Evolutionary conservation across 2,888 invertebrate genomes (phyloP).

Genomic region (Stratiomys singularior): DNA sequence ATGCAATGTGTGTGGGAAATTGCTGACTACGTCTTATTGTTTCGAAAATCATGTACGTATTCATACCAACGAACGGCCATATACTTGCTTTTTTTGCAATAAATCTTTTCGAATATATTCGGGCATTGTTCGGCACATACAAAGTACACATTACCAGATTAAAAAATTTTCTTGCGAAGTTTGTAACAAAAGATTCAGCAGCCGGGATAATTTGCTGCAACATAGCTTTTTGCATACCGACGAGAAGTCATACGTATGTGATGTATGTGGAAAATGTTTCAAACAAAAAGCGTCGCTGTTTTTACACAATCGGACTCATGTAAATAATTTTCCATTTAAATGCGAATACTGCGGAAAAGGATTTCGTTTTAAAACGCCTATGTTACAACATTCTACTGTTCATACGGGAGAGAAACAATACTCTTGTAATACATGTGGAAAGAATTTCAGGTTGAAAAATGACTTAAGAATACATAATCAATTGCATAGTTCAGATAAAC

Average conservation of each 20-base stretch:
- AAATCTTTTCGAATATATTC: conserved; percentile 62
- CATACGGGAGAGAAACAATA: conserved; percentile 74
- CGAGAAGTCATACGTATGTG: conserved; percentile 70
- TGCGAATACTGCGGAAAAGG: conserved; percentile 72
- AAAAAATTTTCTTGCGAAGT: conserved; percentile 70
- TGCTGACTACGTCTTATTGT: conserved; percentile 71
- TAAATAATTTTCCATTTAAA: conserved; percentile 68
- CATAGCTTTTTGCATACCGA: conserved; percentile 72
- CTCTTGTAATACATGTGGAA: conserved; percentile 70
- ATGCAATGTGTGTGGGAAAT: conserved; percentile 71
- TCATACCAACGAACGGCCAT: conserved; percentile 42
- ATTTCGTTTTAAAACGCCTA: conserved; percentile 70
- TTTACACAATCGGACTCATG: conserved; percentile 72
- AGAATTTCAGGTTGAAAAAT: conserved; percentile 70
- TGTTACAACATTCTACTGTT: conserved; percentile 69
- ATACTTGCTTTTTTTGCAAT: conserved; percentile 41
- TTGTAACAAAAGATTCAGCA: conserved; percentile 71
- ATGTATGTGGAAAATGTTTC: conserved; percentile 72
- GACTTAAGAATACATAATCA: conserved; percentile 70
- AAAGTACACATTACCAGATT: conserved; percentile 72
- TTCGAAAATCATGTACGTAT: conserved; percentile 59
- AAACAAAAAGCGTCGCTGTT: conserved; percentile 74
- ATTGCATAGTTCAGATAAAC: conserved; percentile 68
- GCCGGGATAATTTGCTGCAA: conserved; percentile 71
- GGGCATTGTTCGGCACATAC: conserved; percentile 71